Conservation (phyloP, 2,113 vertebrate genomes). For the Hypocryptadius cinnamomeus region DNA sequence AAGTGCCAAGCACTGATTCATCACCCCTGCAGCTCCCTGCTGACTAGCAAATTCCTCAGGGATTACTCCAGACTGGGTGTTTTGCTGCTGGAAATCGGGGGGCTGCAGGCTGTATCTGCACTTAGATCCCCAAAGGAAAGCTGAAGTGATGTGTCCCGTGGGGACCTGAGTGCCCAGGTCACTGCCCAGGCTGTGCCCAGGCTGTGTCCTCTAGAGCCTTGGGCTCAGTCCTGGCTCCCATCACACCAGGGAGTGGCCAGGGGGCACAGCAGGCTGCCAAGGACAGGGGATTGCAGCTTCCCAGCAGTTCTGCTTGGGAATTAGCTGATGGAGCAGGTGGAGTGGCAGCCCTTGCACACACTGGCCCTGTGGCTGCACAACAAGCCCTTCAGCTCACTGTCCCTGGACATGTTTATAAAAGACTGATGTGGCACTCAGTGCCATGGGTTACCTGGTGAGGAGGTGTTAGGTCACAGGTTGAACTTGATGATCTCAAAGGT, state of each 20-base stretch:
- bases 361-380: neutral
- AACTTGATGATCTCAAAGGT: neutral
- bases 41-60: neutral
- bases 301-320: neutral
- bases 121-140: neutral
- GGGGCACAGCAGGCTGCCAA: neutral
- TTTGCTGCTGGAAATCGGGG: neutral
- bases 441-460: neutral
- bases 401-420: accelerated
- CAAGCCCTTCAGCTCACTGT: neutral
- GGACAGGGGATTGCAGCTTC: neutral
- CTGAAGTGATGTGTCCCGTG: accelerated
- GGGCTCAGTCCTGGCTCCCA: neutral
- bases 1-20: neutral
- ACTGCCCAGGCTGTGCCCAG: too few species aligned
- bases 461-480: neutral
- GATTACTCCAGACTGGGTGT: neutral
- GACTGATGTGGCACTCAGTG: accelerated
- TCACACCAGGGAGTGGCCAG: neutral
- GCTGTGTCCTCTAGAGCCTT: accelerated
- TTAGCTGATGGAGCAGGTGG: neutral
- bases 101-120: neutral
- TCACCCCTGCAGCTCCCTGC: neutral
- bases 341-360: accelerated
- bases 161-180: neutral